These are phyloP conservation scores for Propithecus coquereli DNA, from an alignment of 2,113 vertebrate genomes.

Conservation along the genomic window DNA sequence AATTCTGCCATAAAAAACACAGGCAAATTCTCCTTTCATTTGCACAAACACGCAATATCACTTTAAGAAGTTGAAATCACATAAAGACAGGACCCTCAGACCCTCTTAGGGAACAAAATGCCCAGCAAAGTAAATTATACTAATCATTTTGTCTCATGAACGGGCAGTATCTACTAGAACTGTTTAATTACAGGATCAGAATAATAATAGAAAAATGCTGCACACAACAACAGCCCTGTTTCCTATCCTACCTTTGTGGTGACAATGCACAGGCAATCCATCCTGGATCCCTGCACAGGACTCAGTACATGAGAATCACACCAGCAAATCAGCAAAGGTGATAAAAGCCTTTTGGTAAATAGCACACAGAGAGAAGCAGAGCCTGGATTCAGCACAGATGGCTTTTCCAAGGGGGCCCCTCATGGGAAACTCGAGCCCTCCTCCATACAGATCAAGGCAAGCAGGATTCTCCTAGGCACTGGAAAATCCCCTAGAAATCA, in stretches of 20 bases:
- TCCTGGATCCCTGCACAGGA: constrained; percentile 86
- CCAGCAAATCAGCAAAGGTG: constrained; percentile 85
- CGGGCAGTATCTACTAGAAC: constrained; percentile 74
- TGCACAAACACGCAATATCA: constrained; percentile 72
- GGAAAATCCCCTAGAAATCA: constrained; percentile 84
- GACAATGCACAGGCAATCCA: constrained; percentile 99
- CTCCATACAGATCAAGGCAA: constrained; percentile 87
- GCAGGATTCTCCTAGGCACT: constrained; percentile 86
- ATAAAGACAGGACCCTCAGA: constrained; percentile 68
- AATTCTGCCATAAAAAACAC: constrained; percentile 57
- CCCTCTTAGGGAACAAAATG: constrained; percentile 72
- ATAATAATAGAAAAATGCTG: constrained; percentile 80
- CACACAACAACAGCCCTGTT: constrained; percentile 76
- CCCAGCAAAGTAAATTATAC: constrained; percentile 74
- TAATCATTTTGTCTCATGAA: constrained; percentile 77
- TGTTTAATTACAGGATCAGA: constrained; percentile 78
- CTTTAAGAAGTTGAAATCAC: constrained; percentile 78
- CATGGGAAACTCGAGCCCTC: constrained; percentile 85
- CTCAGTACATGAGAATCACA: constrained; percentile 86
- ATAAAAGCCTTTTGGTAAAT: constrained; percentile 79
- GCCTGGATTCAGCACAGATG: constrained; percentile 84
- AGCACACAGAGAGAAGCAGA: constrained; percentile 79
- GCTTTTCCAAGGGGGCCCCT: constrained; percentile 84
- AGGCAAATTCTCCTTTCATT: constrained; percentile 69
- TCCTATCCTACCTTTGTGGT: constrained; percentile 96